Base-by-base conservation (phyloP, 2,797 vertebrate genomes). In the Tauraco hartlaubi region DNA sequence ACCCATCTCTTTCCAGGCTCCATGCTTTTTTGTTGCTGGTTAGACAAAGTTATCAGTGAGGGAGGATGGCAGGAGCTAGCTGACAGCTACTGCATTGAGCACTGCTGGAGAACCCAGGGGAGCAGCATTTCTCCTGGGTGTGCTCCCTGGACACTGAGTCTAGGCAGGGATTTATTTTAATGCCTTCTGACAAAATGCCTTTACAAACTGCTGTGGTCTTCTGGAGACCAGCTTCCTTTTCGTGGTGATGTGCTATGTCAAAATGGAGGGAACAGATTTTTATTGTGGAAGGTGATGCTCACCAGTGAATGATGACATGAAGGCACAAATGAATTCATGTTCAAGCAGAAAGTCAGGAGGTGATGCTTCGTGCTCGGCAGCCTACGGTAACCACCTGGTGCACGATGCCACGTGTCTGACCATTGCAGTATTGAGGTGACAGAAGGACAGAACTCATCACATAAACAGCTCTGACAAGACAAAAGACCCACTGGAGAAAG, bases 401-500 rank as follows among this genome's bases (percentile, higher is more conserved):
- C 1, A 1, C 3, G 22, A n/a, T 58, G 43, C 62, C 35, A 41
- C 55, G 23, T 46, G 46, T 55, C 49, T 77, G 72, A 13, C 66
- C 39, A 14, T 31, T 25, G 1, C 63, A 72, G 14, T 8, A 5
- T 5, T 11, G 87, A 85, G 89, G 75, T 77, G 87, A 69, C 29
- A 62, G 89, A 39, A 91, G 72, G 92, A 67, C 43, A 62, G 87
- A 72, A 19, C 44, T 94, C 77, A 39, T 94, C 64, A 54, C 59
- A 35, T 59, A 92, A 92, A 91, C 51, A 91, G 37, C 39, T 31
- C 44, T 18, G 87, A 90, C 73, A 80, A 93, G 91, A 88, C 73
- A 92, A 74, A 93, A 93, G 91, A 75, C 4, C 14, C 43, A 18
- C 54, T n/a, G n/a, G 76, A 88, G 92, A 78, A 80, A 94, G 79